A percentile compares a stretch with the other conserved stretches of the same genome.
phyloP scores from a whole-genome alignment of 2,113 vertebrate species.

The Pelecanus crispus region DNA sequence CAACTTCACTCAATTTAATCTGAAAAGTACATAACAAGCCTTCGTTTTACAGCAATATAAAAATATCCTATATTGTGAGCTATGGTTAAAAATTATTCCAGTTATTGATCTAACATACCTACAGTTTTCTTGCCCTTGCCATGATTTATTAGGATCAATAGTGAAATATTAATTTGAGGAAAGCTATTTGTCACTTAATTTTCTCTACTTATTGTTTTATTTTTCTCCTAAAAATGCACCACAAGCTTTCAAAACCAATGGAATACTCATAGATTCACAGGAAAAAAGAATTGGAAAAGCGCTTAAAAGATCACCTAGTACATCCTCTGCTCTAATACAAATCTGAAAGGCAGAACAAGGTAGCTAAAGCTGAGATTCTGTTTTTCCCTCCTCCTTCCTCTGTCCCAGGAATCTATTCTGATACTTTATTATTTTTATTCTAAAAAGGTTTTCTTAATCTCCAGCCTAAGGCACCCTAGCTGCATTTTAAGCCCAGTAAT shows the following conservation, averaged over 20 bases:
- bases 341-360: not conserved
- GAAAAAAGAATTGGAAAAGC: not conserved
- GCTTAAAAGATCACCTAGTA: not conserved
- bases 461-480: not conserved
- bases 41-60: not conserved
- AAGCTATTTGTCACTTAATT: not conserved
- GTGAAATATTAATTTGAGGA: not conserved
- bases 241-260: not conserved
- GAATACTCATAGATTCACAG: not conserved
- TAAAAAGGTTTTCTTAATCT: not conserved
- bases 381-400: not conserved
- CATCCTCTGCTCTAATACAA: not conserved
- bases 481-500: not conserved
- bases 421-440: not conserved
- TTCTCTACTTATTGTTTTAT: not conserved
- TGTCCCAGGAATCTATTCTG: not conserved
- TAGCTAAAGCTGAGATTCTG: not conserved
- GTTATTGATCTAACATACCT: not conserved
- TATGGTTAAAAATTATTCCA: not conserved
- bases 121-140: not conserved
- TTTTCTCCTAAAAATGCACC: not conserved
- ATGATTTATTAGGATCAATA: not conserved
- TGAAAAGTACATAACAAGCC: conserved; percentile 59
- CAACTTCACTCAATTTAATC: conserved; percentile 95
- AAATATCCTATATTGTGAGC: not conserved